Evolutionary conservation across 1,140 invertebrate species (phyloP), one percentile per base, ranked within the genome.

Genomic region (Agrypnia vestita): DNA sequence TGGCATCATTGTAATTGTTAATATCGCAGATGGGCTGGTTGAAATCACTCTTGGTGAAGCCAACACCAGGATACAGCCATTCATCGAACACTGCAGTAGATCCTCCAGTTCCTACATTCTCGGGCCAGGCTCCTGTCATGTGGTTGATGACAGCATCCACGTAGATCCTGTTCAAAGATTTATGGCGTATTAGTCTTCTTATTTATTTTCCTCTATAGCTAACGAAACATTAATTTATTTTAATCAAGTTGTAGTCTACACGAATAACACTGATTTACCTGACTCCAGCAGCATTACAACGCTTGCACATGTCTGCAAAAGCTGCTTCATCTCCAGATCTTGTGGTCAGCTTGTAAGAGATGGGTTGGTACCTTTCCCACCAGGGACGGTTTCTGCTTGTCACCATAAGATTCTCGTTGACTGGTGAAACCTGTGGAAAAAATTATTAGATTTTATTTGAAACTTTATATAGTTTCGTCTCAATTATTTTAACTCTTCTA

Each of bases 311-410:
- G 55, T 93, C 88, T 19, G 86, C 84, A 82, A 97, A 95, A 49
- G 93, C 89, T 0, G 85, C 84, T 84, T 94, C 92, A 76, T 92
- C 92, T 53, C 97, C 97, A 53, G 95, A 96, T 62, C 96, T 90
- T 0, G 95, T 96, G 0, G 84, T 84, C 7, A 97, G 87, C 46
- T 93, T 91, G 86, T 98, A 98, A 10, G 96, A 97, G 71, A 98
- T 93, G 0, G 96, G 95, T 86, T 98, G 97, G 83, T 98, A 98
- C 7, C 96, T 89, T 86, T 97, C 95, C 90, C 92, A 97, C 96
- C 92, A 97, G 76, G 91, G 94, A 75, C 94, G 92, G 12, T 87
- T 84, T 17, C 43, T 25, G 82, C 87, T 82, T n/a, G 83, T 77
- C 8, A 88, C 85, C 3, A 91, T 85, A 7, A 91, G 77, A 83